Conservation (phyloP, 2,113 vertebrate species). For the Dendropsophus ebraccatus region DNA sequence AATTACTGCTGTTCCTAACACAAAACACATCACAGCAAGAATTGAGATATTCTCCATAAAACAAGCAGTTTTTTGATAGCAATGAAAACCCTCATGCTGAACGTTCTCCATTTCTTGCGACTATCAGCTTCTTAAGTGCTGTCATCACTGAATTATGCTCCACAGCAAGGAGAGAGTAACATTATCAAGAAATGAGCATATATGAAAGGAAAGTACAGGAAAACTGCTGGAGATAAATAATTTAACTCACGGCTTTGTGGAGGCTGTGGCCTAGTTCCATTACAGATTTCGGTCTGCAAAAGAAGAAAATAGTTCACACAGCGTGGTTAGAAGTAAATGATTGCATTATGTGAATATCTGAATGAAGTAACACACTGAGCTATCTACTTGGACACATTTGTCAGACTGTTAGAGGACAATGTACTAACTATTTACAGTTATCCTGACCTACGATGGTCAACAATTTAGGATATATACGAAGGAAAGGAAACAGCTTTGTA, state of each 20-base stretch:
- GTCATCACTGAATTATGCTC: not conserved
- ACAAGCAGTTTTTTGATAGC: not conserved
- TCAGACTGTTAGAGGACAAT: constrained; percentile 46
- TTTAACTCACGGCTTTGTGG: constrained; percentile 31
- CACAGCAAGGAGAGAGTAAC: constrained; percentile 10
- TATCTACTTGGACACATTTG: constrained; percentile 34
- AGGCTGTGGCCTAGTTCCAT: constrained; percentile 47
- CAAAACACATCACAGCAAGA: not conserved
- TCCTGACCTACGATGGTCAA: constrained; percentile 28
- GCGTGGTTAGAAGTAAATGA: constrained; percentile 35
- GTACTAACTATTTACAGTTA: constrained; percentile 2
- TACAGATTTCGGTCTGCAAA: constrained; percentile 60
- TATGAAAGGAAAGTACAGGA: not conserved
- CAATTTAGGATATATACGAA: not conserved
- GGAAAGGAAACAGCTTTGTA: not conserved
- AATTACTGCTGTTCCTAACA: not conserved
- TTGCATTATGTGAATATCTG: constrained; percentile 13
- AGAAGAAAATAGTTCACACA: constrained; percentile 52
- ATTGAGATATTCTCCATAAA: not conserved
- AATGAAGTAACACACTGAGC: constrained; percentile 15
- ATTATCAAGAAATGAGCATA: not conserved
- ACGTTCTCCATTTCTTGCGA: not conserved
- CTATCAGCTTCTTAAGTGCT: not conserved
- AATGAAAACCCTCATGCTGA: not conserved
- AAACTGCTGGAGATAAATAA: constrained; percentile 19